Evolutionary conservation across 2,113 vertebrate genomes (phyloP).

Genomic region (Larimichthys polyactis): DNA sequence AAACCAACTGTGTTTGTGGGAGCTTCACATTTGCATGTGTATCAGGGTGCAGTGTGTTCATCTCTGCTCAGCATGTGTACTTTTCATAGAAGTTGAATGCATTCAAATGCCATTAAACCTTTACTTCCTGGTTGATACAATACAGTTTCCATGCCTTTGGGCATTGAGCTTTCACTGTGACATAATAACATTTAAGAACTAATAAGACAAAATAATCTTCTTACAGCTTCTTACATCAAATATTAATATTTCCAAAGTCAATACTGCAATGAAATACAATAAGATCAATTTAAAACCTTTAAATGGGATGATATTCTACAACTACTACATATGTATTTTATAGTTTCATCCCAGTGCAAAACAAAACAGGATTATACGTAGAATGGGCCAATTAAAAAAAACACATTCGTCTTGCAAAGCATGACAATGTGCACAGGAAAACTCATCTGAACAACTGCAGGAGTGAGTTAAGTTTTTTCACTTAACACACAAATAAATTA

Average conservation of each 20-base stretch:
- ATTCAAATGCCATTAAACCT: not conserved
- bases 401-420: not conserved
- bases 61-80: not conserved
- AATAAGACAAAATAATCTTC: not conserved
- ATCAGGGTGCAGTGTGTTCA: not conserved
- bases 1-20: not conserved
- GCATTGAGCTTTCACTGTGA: not conserved
- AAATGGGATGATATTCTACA: not conserved
- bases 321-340: not conserved
- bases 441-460: not conserved
- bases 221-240: not conserved
- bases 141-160: not conserved
- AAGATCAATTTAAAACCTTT: no score
- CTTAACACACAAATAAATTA: not conserved
- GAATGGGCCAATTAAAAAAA: not conserved
- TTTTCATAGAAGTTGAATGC: slow-evolving; percentile 16
- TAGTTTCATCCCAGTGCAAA: not conserved
- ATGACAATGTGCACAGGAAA: not conserved
- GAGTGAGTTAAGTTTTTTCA: not conserved
- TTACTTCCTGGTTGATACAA: slow-evolving; percentile 44
- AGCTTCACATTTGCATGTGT: slow-evolving; percentile 42
- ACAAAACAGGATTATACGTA: not conserved
- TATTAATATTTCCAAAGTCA: not conserved
- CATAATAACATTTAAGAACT: not conserved
- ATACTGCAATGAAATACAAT: not conserved